phyloP scores from a whole-genome alignment of 1,140 invertebrate species.

The Drosophila tsacasi region DNA sequence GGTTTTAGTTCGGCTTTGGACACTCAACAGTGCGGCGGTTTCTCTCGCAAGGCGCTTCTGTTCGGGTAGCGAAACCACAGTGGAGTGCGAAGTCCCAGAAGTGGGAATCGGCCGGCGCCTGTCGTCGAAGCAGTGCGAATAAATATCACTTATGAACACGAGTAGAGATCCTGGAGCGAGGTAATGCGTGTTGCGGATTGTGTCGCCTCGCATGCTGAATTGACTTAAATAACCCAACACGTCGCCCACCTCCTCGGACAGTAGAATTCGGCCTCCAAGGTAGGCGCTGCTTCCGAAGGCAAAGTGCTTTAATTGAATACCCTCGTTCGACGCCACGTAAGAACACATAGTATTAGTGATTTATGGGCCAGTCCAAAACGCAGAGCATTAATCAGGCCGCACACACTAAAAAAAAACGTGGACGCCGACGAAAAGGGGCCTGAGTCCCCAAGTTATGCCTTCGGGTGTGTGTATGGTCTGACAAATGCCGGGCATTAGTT shows the following conservation, averaged over 20 bases:
- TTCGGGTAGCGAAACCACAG: too few species aligned
- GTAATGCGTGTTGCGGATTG: conserved; percentile 6
- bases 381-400: conserved; percentile 50
- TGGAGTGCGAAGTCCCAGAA: conserved; percentile 1
- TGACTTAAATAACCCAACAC: conserved; percentile 37
- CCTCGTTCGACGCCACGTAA: conserved; percentile 16
- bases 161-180: conserved; percentile 32
- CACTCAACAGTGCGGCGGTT: conserved; percentile 39
- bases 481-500: conserved; percentile 61
- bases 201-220: conserved; percentile 44
- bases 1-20: conserved; percentile 54
- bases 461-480: neutral
- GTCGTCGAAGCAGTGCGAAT: conserved; percentile 22
- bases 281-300: neutral
- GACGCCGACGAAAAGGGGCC: conserved; percentile 3
- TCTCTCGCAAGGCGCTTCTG: neutral
- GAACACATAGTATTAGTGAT: conserved; percentile 36
- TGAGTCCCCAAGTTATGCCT: neutral
- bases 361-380: conserved; percentile 41
- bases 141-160: conserved; percentile 64
- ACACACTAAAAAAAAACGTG: conserved; percentile 14
- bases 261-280: neutral
- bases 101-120: too few species aligned
- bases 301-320: conserved; percentile 55
- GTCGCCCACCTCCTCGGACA: neutral